Evolutionary conservation across 1,140 invertebrate genomes (phyloP), one percentile per base, ranked within the genome.

Genomic region (Apocrypta bakeri): DNA sequence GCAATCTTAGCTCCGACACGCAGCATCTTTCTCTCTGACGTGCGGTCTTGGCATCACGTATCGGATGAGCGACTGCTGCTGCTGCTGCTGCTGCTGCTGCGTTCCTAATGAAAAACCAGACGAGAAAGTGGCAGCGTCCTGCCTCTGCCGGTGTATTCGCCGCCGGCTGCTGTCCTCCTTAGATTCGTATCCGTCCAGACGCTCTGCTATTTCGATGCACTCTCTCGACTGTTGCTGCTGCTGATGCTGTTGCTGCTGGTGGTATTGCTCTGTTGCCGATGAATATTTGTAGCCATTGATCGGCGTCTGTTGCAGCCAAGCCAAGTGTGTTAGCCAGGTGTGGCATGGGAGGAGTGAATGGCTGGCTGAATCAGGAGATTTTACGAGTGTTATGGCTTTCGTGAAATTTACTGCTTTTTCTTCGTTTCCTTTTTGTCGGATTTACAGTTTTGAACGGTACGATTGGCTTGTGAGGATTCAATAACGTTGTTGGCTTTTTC

Each of bases 61-160:
- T 56, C 48, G 48, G 48, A 56, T 56, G 17, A 56, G 48, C 48
- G 14, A 21, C 1, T 56, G 48, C n/a, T n/a, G n/a, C n/a, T n/a
- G n/a, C n/a, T n/a, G n/a, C n/a, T n/a, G n/a, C n/a, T n/a, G n/a
- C n/a, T n/a, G n/a, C 11, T 1, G 40, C 48, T 48, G 64, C 42
- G 31, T 63, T 73, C 48, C 27, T 79, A 73, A 80, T 73, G 56
- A 80, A 80, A 80, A 81, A 75, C 37, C 56, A 81, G 25, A 82
- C 63, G 68, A 78, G 81, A 82, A 82, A 82, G 81, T 82, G 74
- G 66, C n/a, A n/a, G n/a, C n/a, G n/a, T 78, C 24, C 66, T 31
- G 7, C 27, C 48, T 27, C 40, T 48, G 21, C 64, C 29, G 63
- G 61, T 66, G 27, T 66, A 75, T 27, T 17, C 14, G 73, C 25